Conservation (phyloP, 2,888 invertebrate species). For the Spicauda simplicius region DNA sequence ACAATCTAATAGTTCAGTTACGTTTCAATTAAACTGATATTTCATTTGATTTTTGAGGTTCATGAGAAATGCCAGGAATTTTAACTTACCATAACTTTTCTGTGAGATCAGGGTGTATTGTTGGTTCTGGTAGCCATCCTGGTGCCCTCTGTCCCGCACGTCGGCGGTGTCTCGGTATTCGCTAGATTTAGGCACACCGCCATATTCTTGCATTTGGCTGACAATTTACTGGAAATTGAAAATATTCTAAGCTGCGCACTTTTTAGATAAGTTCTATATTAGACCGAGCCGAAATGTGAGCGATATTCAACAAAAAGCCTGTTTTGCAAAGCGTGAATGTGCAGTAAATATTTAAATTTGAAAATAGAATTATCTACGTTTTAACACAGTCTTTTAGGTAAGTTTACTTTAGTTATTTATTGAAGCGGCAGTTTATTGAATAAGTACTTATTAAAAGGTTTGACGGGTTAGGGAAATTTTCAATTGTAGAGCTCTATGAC, state of each 20-base stretch:
- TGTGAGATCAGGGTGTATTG: slow-evolving; percentile 65
- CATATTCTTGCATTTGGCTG: slow-evolving; percentile 82
- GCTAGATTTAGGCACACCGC: slow-evolving; percentile 67
- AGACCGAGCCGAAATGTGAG: not conserved
- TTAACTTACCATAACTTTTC: slow-evolving; percentile 65
- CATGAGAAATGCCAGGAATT: not conserved
- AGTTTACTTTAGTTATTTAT: not conserved
- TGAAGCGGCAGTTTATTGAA: too few relatives aligned
- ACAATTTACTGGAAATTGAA: slow-evolving; percentile 36
- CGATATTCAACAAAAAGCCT: not conserved
- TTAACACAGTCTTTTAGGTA: too few relatives aligned
- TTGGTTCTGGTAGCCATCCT: slow-evolving; percentile 57
- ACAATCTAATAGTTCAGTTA: too few relatives aligned
- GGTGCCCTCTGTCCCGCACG: slow-evolving; percentile 56
- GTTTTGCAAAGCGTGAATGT: too few relatives aligned
- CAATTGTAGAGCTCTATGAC: slow-evolving; percentile 14
- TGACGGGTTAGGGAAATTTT: not conserved
- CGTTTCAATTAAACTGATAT: too few relatives aligned
- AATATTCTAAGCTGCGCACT: not conserved
- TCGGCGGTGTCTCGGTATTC: slow-evolving; percentile 63
- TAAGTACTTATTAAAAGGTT: not conserved
- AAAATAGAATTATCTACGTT: too few relatives aligned
- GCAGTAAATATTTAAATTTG: too few relatives aligned
- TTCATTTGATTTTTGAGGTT: too few relatives aligned
- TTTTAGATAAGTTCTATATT: not conserved